These are phyloP conservation scores for Coboldia fuscipes DNA, from an alignment of 1,140 invertebrate genomes.

Conservation along the genomic window DNA sequence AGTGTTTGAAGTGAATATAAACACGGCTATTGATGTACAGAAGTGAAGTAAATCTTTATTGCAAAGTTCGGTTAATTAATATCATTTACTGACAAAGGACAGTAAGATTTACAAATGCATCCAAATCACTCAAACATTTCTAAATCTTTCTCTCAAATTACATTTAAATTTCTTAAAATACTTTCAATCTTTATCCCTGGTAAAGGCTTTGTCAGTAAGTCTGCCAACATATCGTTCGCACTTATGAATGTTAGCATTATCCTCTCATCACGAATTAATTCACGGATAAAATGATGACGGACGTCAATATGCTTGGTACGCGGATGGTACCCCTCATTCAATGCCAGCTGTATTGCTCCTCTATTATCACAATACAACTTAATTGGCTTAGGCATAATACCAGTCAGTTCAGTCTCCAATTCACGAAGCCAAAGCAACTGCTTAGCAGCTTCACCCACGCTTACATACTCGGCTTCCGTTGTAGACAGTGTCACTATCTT, in stretches of 20 bases:
- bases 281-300: constrained; percentile 11
- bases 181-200: no score
- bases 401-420: constrained; percentile 7
- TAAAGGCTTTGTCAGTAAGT: constrained; percentile 9
- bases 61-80: no score
- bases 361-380: constrained; percentile 2
- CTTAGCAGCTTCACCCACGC: constrained; percentile 7
- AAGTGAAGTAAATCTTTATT: no score
- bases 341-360: constrained; percentile 3
- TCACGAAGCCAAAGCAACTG: constrained; percentile 12
- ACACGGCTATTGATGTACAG: no score
- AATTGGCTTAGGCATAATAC: not conserved
- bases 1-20: no score
- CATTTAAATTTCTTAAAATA: no score
- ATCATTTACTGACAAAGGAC: no score
- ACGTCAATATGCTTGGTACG: constrained; percentile 21
- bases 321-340: not conserved
- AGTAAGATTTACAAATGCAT: no score
- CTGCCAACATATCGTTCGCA: constrained; percentile 8
- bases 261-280: not conserved
- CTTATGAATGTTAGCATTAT: no score
- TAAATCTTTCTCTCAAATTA: no score
- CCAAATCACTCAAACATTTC: no score
- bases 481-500: constrained; percentile 14
- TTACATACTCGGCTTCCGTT: constrained; percentile 18